These are phyloP conservation scores for Drosophila multiciliata DNA, from an alignment of 2,888 invertebrate genomes.

Conservation along the genomic window DNA sequence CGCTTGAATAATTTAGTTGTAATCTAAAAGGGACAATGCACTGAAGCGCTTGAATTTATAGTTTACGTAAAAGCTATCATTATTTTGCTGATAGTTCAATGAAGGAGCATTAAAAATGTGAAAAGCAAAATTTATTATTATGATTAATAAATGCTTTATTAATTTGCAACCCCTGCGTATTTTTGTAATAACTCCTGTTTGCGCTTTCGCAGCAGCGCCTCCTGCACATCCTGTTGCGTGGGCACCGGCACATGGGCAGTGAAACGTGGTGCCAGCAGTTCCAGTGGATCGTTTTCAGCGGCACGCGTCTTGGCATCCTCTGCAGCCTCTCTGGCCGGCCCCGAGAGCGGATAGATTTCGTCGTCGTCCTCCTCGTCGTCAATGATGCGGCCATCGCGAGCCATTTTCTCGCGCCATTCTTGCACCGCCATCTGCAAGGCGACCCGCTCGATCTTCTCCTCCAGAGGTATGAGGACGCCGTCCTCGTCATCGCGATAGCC, in stretches of 20 bases:
- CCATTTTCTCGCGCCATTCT: constrained; percentile 89
- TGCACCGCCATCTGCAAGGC: constrained; percentile 87
- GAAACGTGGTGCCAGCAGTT: constrained; percentile 86
- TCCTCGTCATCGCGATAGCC: constrained; percentile 99
- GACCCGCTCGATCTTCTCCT: constrained; percentile 91
- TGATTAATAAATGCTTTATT: constrained; percentile 12
- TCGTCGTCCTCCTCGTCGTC: constrained; percentile 89
- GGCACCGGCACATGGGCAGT: constrained; percentile 96
- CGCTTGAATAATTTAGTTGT: not conserved
- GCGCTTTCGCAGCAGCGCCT: constrained; percentile 94
- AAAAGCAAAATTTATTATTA: constrained; percentile 2
- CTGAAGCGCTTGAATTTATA: constrained; percentile 46
- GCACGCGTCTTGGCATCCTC: constrained; percentile 65
- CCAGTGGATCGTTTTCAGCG: constrained; percentile 81
- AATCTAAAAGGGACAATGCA: constrained; percentile 31
- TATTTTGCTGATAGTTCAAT: not conserved
- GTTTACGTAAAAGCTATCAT: constrained; percentile 1
- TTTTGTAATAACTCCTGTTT: constrained; percentile 96
- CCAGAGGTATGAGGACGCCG: constrained; percentile 95
- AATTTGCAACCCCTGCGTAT: constrained; percentile 87
- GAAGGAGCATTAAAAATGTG: not conserved
- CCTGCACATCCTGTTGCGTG: constrained; percentile 96
- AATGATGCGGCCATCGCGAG: constrained; percentile 89
- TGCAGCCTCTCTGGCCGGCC: constrained; percentile 74
- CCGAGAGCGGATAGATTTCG: constrained; percentile 85